Evolutionary conservation across 2,888 invertebrate species (phyloP), one percentile per base, ranked within the genome.

Genomic region (Lydus trimaculatus): DNA sequence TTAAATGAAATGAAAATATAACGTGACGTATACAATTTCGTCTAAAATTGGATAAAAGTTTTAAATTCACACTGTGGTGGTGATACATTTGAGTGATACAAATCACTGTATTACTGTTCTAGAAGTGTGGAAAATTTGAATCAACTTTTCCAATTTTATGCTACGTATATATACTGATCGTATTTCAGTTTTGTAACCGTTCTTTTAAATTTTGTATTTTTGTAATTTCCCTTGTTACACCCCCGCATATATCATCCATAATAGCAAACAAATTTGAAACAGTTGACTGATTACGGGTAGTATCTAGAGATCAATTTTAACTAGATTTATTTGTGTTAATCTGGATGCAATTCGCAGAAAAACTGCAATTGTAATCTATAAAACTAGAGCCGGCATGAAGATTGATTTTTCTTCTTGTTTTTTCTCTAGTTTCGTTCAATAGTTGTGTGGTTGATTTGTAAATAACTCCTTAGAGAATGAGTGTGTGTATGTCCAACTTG

Each of bases 361-460:
- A 23, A 56, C 1, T 13, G 7, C 13, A 56, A 4, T 56, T 11
- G 20, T 2, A 48, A 8, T 48, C 9, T 43, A 17, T 48, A 13
- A 43, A 43, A 43, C 8, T 2, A 20, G 15, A 23, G n/a, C n/a
- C n/a, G 1, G 13, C 56, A 15, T 8, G 11, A 25, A 52, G 9
- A 52, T 52, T 52, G 48, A 52, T 52, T 43, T 52, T 9, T 23
- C 48, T 39, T 15, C 48, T 52, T 11, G 20, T 20, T 56, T 23
- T 56, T 23, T 13, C 5, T 5, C 20, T 20, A 1, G 0, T 25
- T 13, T 56, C 13, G 1, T 56, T 2, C 17, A 56, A 23, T 56
- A 56, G 56, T 56, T 43, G n/a, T 20, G 48, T 9, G 56, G 25
- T 56, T 56, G 56, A 56, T 56, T 56, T 56, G 56, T 56, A 56